Evolutionary conservation across 2,888 invertebrate species (phyloP).

Genomic region (Apotomis turbidana): DNA sequence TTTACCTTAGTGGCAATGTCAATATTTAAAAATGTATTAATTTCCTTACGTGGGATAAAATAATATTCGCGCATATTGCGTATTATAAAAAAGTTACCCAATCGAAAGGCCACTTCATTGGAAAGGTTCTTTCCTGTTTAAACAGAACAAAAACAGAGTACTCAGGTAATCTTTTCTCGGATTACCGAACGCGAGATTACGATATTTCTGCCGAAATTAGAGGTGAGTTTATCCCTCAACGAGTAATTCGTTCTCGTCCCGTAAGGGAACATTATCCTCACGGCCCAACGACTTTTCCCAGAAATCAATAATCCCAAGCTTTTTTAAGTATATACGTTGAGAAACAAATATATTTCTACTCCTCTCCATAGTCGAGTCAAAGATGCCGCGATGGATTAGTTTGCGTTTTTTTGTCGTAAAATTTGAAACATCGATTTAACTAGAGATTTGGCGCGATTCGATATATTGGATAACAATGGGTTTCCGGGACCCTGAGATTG

Average conservation of each 20-base stretch:
- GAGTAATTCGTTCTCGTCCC: conserved; percentile 77
- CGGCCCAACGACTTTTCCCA: conserved; percentile 70
- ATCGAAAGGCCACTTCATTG: conserved; percentile 38
- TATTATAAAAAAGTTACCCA: conserved; percentile 28
- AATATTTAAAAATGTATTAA: too few species aligned
- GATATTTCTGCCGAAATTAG: conserved; percentile 72
- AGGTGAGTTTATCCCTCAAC: conserved; percentile 78
- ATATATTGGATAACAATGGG: conserved; percentile 73
- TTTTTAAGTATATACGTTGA: conserved; percentile 72
- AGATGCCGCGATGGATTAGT: conserved; percentile 77
- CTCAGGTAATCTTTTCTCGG: conserved; percentile 69
- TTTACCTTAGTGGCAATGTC: too few species aligned
- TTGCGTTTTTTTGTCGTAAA: conserved; percentile 70
- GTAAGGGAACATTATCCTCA: conserved; percentile 76
- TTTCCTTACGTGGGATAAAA: conserved; percentile 6
- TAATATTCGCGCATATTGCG: conserved; percentile 19
- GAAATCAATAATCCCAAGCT: conserved; percentile 79
- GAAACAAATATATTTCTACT: conserved; percentile 74
- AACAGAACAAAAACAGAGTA: conserved; percentile 49
- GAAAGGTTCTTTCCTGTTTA: conserved; percentile 41
- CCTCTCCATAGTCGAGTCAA: conserved; percentile 67
- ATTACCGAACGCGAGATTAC: conserved; percentile 58
- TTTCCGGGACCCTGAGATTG: conserved; percentile 74
- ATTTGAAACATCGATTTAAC: conserved; percentile 76
- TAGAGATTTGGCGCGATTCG: conserved; percentile 72